phyloP scores from a whole-genome alignment of 2,888 invertebrate species.

The Dicycla oo region DNA sequence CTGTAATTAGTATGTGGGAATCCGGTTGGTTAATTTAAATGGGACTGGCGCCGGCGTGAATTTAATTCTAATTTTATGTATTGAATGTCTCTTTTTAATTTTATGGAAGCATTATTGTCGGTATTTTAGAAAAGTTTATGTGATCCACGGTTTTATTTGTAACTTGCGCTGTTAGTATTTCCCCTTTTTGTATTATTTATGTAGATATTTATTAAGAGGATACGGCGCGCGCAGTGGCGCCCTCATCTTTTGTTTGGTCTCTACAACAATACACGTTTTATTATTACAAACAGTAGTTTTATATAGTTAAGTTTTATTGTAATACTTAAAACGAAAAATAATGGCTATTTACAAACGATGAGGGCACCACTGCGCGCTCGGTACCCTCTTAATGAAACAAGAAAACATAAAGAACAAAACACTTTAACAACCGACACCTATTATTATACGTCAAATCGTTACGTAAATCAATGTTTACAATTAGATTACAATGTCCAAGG shows the following conservation, averaged over 20 bases:
- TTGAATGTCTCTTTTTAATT: slow-evolving; percentile 50
- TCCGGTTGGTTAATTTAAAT: slow-evolving; percentile 62
- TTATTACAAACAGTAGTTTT: no score
- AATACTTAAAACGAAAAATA: no score
- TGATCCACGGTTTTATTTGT: slow-evolving; percentile 14
- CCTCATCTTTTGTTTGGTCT: no score
- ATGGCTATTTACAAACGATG: no score
- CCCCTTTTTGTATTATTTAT: not conserved
- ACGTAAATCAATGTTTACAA: slow-evolving; percentile 63
- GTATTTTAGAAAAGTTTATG: slow-evolving; percentile 29
- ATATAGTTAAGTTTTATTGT: no score
- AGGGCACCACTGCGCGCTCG: no score
- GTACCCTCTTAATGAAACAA: not conserved
- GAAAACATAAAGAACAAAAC: not conserved
- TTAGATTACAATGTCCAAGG: slow-evolving; percentile 67
- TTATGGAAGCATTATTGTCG: slow-evolving; percentile 28
- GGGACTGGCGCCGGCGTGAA: slow-evolving; percentile 56
- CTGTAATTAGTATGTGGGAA: slow-evolving; percentile 64
- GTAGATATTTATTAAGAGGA: not conserved
- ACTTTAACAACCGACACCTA: slow-evolving; percentile 27
- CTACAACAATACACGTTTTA: no score
- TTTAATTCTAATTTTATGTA: slow-evolving; percentile 55
- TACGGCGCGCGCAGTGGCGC: no score
- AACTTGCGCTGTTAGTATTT: not conserved
- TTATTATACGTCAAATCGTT: slow-evolving; percentile 61